These are phyloP conservation scores for Caiman crocodilus DNA, from an alignment of 2,797 vertebrate genomes.

Conservation along the genomic window DNA sequence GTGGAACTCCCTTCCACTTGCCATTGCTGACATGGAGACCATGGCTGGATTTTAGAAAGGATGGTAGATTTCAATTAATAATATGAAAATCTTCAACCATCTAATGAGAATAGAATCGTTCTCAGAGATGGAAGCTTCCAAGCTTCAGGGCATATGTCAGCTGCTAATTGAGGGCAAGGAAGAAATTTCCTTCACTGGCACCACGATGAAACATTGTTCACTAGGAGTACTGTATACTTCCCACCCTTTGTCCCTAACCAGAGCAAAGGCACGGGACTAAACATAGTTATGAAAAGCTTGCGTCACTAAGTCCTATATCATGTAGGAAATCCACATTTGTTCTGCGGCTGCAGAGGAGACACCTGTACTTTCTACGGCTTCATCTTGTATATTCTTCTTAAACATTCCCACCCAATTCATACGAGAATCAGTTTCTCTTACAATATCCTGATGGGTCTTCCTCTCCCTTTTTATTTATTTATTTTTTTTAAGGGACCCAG, in stretches of 20 bases:
- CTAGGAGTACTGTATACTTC: neutral
- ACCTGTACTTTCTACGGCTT: conserved; percentile 12
- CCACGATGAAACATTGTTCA: neutral
- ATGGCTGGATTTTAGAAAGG: neutral
- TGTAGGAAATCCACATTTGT: conserved; percentile 26
- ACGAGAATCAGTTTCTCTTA: neutral
- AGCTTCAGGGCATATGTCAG: neutral
- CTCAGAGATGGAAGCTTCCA: neutral
- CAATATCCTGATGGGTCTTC: neutral
- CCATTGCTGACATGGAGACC: neutral
- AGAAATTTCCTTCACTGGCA: neutral
- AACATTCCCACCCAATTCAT: neutral
- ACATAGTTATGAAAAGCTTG: neutral
- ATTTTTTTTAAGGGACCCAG: neutral
- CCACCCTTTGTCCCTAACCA: neutral
- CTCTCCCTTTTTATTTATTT: neutral
- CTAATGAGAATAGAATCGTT: neutral
- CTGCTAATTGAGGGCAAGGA: neutral
- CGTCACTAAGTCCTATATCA: neutral
- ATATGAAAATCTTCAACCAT: neutral
- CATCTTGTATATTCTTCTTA: neutral
- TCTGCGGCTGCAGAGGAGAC: conserved; percentile 1
- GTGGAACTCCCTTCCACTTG: neutral
- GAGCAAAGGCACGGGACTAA: neutral
- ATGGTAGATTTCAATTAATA: neutral